Evolutionary conservation across 2,888 invertebrate species (phyloP).

Genomic region (Danaus chrysippus): DNA sequence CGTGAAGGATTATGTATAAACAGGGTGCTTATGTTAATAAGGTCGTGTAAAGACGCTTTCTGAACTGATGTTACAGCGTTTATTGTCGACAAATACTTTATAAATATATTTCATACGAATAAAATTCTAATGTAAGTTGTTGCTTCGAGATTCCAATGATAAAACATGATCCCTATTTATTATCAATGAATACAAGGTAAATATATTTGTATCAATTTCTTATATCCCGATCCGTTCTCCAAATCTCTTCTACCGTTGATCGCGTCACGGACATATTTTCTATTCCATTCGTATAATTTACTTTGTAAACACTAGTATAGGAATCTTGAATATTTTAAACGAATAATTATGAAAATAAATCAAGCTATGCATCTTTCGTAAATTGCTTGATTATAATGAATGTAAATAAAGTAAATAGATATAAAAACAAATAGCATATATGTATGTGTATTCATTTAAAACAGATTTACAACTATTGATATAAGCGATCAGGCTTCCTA

Average conservation of each 20-base stretch:
- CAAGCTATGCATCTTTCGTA: too few species aligned
- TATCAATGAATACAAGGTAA: too few species aligned
- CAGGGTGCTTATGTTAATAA: constrained; percentile 31
- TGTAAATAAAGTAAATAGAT: constrained; percentile 12
- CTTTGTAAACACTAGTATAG: too few species aligned
- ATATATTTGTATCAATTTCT: too few species aligned
- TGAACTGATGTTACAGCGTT: constrained; percentile 13
- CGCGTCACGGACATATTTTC: too few species aligned
- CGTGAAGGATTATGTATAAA: constrained; percentile 28
- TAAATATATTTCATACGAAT: constrained; percentile 18
- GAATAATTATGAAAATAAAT: too few species aligned
- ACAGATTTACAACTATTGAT: constrained; percentile 27
- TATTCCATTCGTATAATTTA: too few species aligned
- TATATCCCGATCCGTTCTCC: too few species aligned
- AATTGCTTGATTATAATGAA: constrained; percentile 3
- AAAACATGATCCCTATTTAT: too few species aligned
- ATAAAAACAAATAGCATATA: constrained; percentile 22
- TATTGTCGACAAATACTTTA: constrained; percentile 9
- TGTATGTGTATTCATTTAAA: constrained; percentile 26
- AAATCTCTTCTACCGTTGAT: too few species aligned
- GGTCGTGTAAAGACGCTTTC: constrained; percentile 24
- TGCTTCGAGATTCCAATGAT: too few species aligned
- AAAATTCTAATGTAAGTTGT: constrained; percentile 2
- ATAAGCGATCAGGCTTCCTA: constrained; percentile 30
- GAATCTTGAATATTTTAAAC: too few species aligned